Evolutionary conservation across 2,797 vertebrate genomes (phyloP).

Genomic region (Sebastes reedi): DNA sequence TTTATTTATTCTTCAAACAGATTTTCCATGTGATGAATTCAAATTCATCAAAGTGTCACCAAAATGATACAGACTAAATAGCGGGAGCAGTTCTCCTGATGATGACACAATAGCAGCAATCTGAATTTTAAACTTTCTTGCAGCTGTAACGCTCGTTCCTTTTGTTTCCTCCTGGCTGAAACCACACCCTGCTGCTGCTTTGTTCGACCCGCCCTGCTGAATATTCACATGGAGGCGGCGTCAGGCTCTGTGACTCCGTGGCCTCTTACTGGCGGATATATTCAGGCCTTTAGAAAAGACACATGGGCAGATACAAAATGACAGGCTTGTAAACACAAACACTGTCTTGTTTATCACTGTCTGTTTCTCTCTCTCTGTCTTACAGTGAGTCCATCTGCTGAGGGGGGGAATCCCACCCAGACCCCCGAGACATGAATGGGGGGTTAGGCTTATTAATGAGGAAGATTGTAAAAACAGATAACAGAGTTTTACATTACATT

Average conservation of each 20-base stretch:
- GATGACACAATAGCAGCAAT: not conserved
- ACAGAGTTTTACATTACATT: not conserved
- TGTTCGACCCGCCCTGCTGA: conserved; percentile 60
- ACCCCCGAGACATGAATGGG: conserved; percentile 24
- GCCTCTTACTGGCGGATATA: conserved; percentile 14
- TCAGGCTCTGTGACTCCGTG: conserved; percentile 7
- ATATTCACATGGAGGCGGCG: conserved; percentile 69
- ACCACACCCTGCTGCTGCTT: conserved; percentile 75
- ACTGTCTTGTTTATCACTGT: conserved; percentile 35
- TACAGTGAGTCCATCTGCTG: conserved; percentile 63
- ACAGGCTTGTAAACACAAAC: conserved; percentile 43
- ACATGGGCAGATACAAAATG: conserved; percentile 37
- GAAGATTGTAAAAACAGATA: conserved; percentile 6
- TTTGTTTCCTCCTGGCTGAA: conserved; percentile 54
- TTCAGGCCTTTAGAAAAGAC: conserved; percentile 33
- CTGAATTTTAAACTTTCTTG: conserved; percentile 44
- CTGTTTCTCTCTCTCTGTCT: conserved; percentile 34
- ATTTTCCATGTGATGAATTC: not conserved
- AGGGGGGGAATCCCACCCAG: conserved; percentile 50
- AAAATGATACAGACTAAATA: not conserved
- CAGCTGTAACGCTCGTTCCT: conserved; percentile 24
- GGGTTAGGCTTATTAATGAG: conserved; percentile 13
- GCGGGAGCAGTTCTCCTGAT: not conserved
- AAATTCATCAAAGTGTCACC: not conserved
- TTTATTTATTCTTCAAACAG: not conserved